Conservation (phyloP, 2,113 vertebrate species). For the Aptenodytes forsteri region DNA sequence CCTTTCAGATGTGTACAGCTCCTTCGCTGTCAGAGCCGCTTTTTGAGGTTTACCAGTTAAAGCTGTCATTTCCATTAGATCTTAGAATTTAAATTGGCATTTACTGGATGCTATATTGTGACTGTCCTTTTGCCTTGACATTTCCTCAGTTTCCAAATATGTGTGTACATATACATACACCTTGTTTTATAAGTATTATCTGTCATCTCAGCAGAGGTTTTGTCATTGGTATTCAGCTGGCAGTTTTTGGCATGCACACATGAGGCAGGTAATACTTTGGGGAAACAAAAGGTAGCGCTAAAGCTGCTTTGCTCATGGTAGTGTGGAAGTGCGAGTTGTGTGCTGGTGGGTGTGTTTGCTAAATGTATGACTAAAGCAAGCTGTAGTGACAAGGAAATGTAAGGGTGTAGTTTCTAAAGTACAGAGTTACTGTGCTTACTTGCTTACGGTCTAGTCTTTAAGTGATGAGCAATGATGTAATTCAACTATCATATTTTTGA, state of each 20-base stretch:
- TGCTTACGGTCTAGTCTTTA: neutral
- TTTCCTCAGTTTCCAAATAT: neutral
- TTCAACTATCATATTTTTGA: neutral
- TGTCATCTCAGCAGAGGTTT: neutral
- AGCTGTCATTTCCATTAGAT: neutral
- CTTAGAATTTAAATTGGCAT: neutral
- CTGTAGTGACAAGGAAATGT: neutral
- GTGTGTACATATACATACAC: neutral
- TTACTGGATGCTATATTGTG: neutral
- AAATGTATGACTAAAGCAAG: neutral
- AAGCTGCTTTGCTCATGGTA: neutral
- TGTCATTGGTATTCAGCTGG: neutral
- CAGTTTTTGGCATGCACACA: rapidly evolving
- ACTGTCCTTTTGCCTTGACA: neutral
- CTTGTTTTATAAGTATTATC: neutral
- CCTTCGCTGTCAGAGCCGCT: neutral
- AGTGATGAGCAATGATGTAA: neutral
- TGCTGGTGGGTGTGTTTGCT: neutral
- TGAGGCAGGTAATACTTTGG: neutral
- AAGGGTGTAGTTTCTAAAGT: neutral
- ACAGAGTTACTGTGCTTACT: neutral
- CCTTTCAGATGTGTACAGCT: neutral
- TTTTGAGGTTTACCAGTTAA: neutral
- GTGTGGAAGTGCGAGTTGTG: neutral
- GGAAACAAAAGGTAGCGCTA: neutral